phyloP scores from a whole-genome alignment of 2,797 vertebrate genomes.

The Danio jaintianensis region DNA sequence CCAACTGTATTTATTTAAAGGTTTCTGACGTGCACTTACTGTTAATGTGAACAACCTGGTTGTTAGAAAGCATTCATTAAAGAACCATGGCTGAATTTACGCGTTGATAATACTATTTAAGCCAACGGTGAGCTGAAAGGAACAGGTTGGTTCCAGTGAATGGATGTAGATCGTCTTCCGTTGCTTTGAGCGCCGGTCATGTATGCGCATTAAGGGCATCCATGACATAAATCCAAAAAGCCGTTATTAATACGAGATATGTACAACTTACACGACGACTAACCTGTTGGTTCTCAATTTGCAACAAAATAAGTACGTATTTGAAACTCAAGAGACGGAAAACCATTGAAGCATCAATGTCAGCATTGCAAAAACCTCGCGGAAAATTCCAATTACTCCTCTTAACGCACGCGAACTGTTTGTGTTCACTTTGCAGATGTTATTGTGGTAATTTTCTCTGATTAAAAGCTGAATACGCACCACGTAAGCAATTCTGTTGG shows the following conservation, averaged over 20 bases:
- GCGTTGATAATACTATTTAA: not conserved
- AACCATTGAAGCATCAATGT: not conserved
- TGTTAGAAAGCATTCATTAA: not conserved
- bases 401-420: not conserved
- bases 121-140: not conserved
- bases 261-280: not conserved
- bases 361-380: constrained; percentile 8
- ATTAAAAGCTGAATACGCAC: not conserved
- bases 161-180: not conserved
- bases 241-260: not conserved
- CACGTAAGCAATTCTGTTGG: not conserved
- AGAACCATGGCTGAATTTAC: not conserved
- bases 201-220: not conserved
- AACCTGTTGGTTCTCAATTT: not conserved
- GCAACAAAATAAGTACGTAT: not conserved
- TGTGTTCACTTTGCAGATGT: not conserved
- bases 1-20: not conserved
- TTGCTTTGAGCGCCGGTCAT: not conserved
- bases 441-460: not conserved
- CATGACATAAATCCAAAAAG: not conserved
- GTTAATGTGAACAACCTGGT: not conserved
- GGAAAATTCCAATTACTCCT: constrained; percentile 7
- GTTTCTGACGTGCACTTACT: not conserved
- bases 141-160: constrained; percentile 29
- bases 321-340: constrained; percentile 4